Base-by-base conservation (phyloP, 2,797 vertebrate genomes). In the Echiichthys vipera region DNA sequence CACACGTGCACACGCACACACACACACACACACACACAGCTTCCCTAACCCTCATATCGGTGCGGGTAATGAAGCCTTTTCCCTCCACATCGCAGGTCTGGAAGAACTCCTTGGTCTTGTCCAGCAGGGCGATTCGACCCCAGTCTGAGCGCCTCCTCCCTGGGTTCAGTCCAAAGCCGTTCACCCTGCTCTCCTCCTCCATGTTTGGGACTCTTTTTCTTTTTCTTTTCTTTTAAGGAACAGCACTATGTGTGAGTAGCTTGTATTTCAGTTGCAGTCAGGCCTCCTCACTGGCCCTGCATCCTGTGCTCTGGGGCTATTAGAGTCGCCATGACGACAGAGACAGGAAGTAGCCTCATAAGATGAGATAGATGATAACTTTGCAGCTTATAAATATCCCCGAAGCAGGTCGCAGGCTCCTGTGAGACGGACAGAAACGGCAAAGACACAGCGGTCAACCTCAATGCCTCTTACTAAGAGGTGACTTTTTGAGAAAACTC, bases 51-150 rank as follows among this genome's bases (percentile, higher is more conserved):
- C 96, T 95, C 96, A 99, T 95, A 37, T 98, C 96, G 2, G 82
- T 93, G 71, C 91, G 88, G 63, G 94, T 94, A 24, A 99, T 94
- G 73, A 96, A 98, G 47, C 97, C 97, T 75, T 97, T 98, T 68
- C 93, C 93, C 77, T 98, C 97, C 11, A 91, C 80, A 37, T 99
- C 98, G 56, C 97, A 98, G 53, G 94, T 96, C 93, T 94, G 95
- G 88, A 99, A 99, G 90, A 98, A 97, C 58, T 98, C 97, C 45
- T 89, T 92, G 11, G 94, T 95, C 91, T 96, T 98, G 69, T 84
- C 94, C 92, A 95, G 83, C 85, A 96, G 86, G 62, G 86, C 62
- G 74, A 89, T 71, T n/a, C 58, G 81, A 36, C 74, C 92, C 57
- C 81, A 84, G 11, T 85, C 88, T 5, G 91, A 89, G n/a, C 84